Evolutionary conservation across 2,113 vertebrate genomes (phyloP), one percentile per base, ranked within the genome.

Genomic region (Miniopterus natalensis): DNA sequence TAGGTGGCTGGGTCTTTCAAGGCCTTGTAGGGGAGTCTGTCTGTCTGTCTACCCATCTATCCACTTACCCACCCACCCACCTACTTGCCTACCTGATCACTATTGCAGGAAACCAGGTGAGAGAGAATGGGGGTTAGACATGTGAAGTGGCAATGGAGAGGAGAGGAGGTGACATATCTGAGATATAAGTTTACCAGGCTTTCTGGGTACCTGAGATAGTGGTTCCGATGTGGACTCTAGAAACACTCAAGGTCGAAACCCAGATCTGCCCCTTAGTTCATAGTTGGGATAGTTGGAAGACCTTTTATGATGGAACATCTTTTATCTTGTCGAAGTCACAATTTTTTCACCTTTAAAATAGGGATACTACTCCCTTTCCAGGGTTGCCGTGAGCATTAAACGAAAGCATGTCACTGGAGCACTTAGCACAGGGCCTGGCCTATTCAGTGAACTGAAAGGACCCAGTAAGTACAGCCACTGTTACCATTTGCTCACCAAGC

Each of bases 391-490:
- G 42, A 36, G 59, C 17, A 0, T 11, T 13, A 1, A 14, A 5
- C 31, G n/a, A 71, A 47, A 12, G 70, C 23, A 2, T 7, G 8
- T 53, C 42, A 15, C 21, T 9, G 9, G 21, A 17, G 25, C 31
- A 5, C 40, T 53, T 6, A 27, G 11, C 40, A 1, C 1, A 9
- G 73, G 23, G 14, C 71, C 13, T 11, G 18, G 45, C 49, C 45
- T 13, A 1, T n/a, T 8, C 0, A 0, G 21, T 20, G 74, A 15
- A 14, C 21, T 29, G 51, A 20, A 18, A n/a, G n/a, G 45, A 45
- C 59, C 53, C 45, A 23, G 59, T 2, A 2, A 68, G 27, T 15
- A 5, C 55, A 25, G 71, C 13, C 12, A 0, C 27, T 29, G 1
- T 93, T 42, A 9, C 18, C 59, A 31, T 78, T 15, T n/a, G 75